Evolutionary conservation across 35 echinoderm and acorn worm genomes (phyloP).

Genomic region (Lytechinus variegatus): DNA sequence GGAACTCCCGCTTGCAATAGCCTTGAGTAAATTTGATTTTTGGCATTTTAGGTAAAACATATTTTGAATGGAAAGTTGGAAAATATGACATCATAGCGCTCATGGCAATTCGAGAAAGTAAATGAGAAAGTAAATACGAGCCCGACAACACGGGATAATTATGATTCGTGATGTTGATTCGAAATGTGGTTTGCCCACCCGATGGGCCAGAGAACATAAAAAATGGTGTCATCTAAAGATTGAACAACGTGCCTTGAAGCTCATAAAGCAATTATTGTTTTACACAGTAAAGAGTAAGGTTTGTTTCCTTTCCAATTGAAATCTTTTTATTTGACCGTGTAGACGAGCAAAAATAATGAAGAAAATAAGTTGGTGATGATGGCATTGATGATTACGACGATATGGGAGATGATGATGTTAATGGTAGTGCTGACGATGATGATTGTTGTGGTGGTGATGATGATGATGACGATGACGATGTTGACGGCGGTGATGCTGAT

Average conservation of each 20-base stretch:
- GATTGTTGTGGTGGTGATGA: not conserved
- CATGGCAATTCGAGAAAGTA: not conserved
- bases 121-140: not conserved
- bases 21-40: not conserved
- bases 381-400: not conserved
- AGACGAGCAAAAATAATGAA: no score
- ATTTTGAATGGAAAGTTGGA: not conserved
- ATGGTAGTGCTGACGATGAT: not conserved
- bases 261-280: not conserved
- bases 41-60: not conserved
- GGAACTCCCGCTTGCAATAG: not conserved
- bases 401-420: no score
- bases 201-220: not conserved
- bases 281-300: no score
- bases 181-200: not conserved
- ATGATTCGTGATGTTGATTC: not conserved
- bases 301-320: no score
- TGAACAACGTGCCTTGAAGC: not conserved
- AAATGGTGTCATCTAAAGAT: not conserved
- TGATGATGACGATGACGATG: not conserved
- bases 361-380: not conserved
- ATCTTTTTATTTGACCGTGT: no score
- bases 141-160: not conserved
- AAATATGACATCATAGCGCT: not conserved
- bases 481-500: not conserved